phyloP scores from a whole-genome alignment of 1,140 invertebrate genomes.

The Trachymyrmex septentrionalis region DNA sequence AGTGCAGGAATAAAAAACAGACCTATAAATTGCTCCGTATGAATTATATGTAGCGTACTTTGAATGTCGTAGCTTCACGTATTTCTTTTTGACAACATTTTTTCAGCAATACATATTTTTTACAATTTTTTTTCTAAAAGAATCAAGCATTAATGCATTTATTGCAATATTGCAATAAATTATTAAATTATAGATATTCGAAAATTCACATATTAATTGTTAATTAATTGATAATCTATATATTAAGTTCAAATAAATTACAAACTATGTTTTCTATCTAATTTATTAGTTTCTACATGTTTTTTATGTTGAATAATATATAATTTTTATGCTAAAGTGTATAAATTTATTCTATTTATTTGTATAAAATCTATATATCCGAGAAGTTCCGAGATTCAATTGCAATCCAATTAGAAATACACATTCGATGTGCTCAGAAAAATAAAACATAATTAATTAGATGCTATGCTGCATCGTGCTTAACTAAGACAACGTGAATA shows the following conservation, averaged over 20 bases:
- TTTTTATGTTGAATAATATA: conserved; percentile 2
- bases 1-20: no score
- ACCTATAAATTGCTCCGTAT: not conserved
- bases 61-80: not conserved
- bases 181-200: not conserved
- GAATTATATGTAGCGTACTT: not conserved
- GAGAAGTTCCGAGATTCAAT: conserved; percentile 3
- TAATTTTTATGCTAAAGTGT: not conserved
- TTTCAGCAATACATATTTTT: not conserved
- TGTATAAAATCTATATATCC: conserved; percentile 7
- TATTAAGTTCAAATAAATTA: not conserved
- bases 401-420: not conserved
- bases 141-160: no score
- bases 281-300: not conserved
- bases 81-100: not conserved
- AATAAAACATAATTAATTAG: not conserved
- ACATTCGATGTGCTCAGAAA: not conserved
- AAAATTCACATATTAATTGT: not conserved
- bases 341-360: not conserved
- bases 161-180: not conserved
- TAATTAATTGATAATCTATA: not conserved
- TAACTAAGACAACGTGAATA: not conserved
- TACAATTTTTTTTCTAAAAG: not conserved
- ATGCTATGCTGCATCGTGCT: not conserved
- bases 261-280: not conserved